Conservation (phyloP, 2,888 invertebrate genomes). For the Leptopilina myrica region DNA sequence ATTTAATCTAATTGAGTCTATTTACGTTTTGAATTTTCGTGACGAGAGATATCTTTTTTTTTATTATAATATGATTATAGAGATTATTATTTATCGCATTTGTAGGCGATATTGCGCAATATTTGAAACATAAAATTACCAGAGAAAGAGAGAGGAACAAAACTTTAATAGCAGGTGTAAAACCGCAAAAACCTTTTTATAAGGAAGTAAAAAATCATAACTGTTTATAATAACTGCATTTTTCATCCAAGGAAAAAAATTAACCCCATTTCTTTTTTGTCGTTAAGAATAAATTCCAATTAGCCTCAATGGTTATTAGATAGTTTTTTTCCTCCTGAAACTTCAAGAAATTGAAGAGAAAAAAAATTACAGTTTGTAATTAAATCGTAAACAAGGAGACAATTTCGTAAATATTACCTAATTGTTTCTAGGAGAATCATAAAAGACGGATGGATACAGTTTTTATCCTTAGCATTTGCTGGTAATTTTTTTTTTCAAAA, state of each 20-base stretch:
- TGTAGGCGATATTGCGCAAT: conserved; percentile 5
- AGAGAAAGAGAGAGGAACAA: not conserved
- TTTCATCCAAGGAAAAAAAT: not conserved
- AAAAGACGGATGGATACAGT: not conserved
- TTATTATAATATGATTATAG: not conserved
- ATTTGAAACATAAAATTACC: conserved; percentile 11
- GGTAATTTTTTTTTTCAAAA: too few relatives aligned
- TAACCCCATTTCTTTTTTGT: not conserved
- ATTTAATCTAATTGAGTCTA: conserved; percentile 3
- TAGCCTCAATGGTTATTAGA: not conserved
- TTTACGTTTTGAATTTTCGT: not conserved
- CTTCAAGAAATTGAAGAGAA: not conserved
- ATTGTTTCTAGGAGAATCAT: not conserved
- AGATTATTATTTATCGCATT: conserved; percentile 7
- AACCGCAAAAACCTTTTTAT: not conserved
- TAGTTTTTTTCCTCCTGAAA: not conserved
- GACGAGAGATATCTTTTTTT: not conserved
- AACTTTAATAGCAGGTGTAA: conserved; percentile 6
- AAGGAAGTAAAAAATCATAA: conserved; percentile 5
- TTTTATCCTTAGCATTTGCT: too few relatives aligned
- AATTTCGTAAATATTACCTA: not conserved
- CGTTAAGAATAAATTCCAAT: conserved; percentile 8
- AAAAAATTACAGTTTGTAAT: not conserved
- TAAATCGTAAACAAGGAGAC: not conserved
- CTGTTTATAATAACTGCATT: conserved; percentile 10